Percentiles rank a stretch among this genome's conserved stretches.
These are phyloP conservation scores for Acleris emargana DNA, from an alignment of 2,888 invertebrate genomes.

Conservation along the genomic window DNA sequence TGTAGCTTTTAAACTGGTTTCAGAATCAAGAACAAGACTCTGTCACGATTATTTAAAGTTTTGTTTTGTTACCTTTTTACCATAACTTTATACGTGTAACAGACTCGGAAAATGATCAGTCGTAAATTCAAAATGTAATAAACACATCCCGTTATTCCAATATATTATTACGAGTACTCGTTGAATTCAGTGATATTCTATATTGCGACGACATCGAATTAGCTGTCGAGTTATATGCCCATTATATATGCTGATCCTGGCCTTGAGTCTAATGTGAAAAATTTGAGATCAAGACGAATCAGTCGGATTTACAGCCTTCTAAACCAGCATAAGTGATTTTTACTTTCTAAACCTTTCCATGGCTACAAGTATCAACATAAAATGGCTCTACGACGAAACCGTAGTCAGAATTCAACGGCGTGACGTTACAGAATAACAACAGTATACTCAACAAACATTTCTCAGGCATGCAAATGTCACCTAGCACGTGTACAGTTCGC, in stretches of 20 bases:
- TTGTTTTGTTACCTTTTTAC: neutral
- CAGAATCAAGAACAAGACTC: neutral
- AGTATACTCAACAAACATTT: slow-evolving; percentile 58
- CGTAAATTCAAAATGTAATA: slow-evolving; percentile 14
- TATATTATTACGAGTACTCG: slow-evolving; percentile 39
- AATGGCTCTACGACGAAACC: no score
- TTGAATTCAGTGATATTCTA: slow-evolving; percentile 7
- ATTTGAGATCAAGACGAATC: no score
- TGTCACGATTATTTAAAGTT: neutral
- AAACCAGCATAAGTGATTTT: no score
- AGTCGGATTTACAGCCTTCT: no score
- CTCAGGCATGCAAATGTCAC: slow-evolving; percentile 75
- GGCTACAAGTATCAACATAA: no score
- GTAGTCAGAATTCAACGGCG: no score
- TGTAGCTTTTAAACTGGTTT: neutral
- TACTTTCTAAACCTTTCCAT: no score
- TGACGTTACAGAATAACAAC: neutral
- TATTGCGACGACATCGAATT: no score
- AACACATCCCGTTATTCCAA: slow-evolving; percentile 30
- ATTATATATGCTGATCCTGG: no score
- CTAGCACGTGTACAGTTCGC: slow-evolving; percentile 62
- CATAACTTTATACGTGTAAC: neutral
- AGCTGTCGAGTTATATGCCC: no score
- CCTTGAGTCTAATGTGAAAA: no score
- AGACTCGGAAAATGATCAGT: neutral